Conservation (phyloP, 2,797 vertebrate species). For the Phrynocephalus forsythii region DNA sequence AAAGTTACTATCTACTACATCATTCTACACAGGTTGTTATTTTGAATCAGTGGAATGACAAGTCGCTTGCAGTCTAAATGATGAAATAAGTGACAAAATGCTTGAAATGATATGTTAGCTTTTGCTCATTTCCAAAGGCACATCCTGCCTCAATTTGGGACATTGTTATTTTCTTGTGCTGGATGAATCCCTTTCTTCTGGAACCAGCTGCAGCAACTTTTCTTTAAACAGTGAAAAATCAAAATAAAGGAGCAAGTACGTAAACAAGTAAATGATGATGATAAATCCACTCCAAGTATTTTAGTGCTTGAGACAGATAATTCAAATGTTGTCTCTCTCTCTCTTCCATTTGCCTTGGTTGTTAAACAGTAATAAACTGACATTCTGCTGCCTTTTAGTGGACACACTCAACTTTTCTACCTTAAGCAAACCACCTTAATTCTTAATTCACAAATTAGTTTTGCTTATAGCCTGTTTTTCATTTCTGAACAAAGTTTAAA, state of each 20-base stretch:
- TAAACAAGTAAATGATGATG: too few relatives aligned
- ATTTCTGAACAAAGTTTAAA: background rate
- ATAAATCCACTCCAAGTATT: background rate
- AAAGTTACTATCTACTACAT: slow-evolving; percentile 7
- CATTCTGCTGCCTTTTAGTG: background rate
- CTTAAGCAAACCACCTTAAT: background rate
- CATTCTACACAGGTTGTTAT: slow-evolving; percentile 1
- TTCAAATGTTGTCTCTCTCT: background rate
- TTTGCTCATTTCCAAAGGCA: background rate
- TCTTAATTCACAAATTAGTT: background rate
- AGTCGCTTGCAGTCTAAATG: background rate
- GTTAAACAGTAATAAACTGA: background rate
- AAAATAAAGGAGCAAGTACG: background rate
- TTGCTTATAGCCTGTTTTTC: background rate
- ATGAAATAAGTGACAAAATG: slow-evolving; percentile 29
- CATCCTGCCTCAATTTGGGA: slow-evolving; percentile 8
- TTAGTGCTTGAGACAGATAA: background rate
- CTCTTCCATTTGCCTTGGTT: background rate
- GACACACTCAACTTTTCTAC: background rate
- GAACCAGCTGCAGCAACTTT: background rate
- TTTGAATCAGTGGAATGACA: background rate
- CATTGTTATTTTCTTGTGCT: background rate
- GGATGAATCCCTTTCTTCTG: background rate
- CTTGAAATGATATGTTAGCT: slow-evolving; percentile 8
- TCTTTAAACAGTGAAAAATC: background rate